Conservation (phyloP, 2,113 vertebrate species). For the Cavia porcellus region DNA sequence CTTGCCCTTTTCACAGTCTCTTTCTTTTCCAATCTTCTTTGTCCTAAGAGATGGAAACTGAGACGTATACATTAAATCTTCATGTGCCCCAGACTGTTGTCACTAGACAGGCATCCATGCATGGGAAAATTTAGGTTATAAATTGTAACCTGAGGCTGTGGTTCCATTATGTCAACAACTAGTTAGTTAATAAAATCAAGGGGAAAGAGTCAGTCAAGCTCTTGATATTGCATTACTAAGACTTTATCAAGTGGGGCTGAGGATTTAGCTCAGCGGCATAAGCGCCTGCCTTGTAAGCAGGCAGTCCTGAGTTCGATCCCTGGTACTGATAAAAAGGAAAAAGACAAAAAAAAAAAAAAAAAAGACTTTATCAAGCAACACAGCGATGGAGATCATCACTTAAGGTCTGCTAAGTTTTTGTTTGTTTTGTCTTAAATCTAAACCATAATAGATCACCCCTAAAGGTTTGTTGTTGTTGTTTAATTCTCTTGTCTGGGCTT, state of each 20-base stretch:
- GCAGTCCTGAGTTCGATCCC: no score
- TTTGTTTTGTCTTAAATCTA: conserved; percentile 26
- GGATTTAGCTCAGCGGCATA: no score
- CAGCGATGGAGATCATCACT: background rate
- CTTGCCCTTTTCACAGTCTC: conserved; percentile 31
- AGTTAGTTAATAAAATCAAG: background rate
- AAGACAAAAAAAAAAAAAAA: no score
- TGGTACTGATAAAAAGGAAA: no score
- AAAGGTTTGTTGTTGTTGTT: background rate
- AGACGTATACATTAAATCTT: conserved; percentile 77
- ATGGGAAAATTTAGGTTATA: conserved; percentile 62
- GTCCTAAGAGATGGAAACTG: conserved; percentile 56
- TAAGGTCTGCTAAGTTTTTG: conserved; percentile 21
- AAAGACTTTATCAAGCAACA: conserved; percentile 6
- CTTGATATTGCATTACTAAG: background rate
- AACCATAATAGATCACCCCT: background rate
- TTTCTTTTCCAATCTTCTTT: conserved; percentile 46
- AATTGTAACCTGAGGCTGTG: conserved; percentile 61
- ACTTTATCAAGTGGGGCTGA: background rate
- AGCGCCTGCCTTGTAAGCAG: no score
- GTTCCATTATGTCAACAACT: conserved; percentile 58
- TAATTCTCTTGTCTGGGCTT: background rate
- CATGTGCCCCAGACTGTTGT: conserved; percentile 42
- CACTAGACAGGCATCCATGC: background rate
- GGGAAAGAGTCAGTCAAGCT: conserved; percentile 14